Conservation (phyloP, 2,888 invertebrate species). For the Limnephilus auricula region DNA sequence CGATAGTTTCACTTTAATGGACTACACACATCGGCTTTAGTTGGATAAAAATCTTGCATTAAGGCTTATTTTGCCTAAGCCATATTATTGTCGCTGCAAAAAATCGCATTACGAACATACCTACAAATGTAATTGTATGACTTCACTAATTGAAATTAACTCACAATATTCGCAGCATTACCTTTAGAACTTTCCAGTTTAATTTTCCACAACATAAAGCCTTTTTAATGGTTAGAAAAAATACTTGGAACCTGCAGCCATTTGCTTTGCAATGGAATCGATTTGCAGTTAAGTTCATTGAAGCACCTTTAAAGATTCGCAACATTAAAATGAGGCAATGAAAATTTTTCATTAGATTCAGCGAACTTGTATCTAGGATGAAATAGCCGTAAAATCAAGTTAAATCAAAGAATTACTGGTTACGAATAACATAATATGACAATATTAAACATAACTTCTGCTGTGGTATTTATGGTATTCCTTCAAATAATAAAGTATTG, state of each 20-base stretch:
- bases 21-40: no score
- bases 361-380: neutral
- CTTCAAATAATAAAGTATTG: no score
- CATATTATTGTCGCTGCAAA: neutral
- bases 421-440: no score
- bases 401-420: no score
- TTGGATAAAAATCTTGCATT: no score
- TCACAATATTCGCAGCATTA: neutral
- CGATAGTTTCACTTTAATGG: no score
- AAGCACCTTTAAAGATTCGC: neutral
- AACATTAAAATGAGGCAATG: neutral
- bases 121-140: neutral
- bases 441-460: no score
- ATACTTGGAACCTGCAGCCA: neutral
- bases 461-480: no score
- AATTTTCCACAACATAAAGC: neutral
- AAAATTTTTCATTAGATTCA: neutral
- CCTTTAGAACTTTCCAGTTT: neutral
- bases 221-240: neutral
- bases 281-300: constrained; percentile 2
- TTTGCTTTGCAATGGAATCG: neutral
- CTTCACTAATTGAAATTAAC: neutral
- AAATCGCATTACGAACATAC: neutral
- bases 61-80: neutral
- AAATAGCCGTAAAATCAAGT: neutral